Base-by-base conservation (phyloP, 2,113 vertebrate species). In the Pelvicachromis taeniatus region DNA sequence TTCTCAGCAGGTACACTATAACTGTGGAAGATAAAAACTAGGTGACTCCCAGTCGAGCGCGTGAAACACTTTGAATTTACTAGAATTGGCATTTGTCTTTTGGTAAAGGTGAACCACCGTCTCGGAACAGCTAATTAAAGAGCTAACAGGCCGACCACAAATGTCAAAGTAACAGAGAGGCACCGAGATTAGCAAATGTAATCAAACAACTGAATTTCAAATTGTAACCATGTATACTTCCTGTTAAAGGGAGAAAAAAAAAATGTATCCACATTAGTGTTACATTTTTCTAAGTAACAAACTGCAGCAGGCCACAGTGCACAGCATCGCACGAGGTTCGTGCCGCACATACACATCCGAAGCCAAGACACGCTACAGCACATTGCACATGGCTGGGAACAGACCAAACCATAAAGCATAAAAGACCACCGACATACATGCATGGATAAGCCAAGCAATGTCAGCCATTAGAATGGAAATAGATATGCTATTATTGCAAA, bases 391-490 rank as follows among this genome's bases (percentile, higher is more conserved):
- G 90, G 79, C 89, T 81, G 77, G 80, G 80, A 91, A 91, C 88
- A 80, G 88, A 91, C 83, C 65, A 75, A 93, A 82, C 78, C 88
- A 84, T n/a, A 50, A 78, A 92, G 93, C 91, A 93, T 89, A 77
- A 91, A 89, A 81, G 80, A 73, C 70, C 84, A 65, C 48, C 48
- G 86, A 93, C 83, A 88, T 85, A 82, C 90, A 95, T 88, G 94
- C 94, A 94, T 95, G 94, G 92, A 92, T 95, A 94, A 91, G 90
- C 92, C 93, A 92, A 93, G 93, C 88, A 95, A 94, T 85, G 94
- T 94, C 94, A 94, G 87, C 94, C 94, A 95, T 96, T 95, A 95
- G 90, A 88, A 96, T 83, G 88, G 94, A 95, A 95, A 96, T 92
- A 95, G 94, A 95, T 94, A 93, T 82, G 92, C 83, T 94, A 90